Conservation (phyloP, 2,113 vertebrate genomes). For the Picathartes gymnocephalus region DNA sequence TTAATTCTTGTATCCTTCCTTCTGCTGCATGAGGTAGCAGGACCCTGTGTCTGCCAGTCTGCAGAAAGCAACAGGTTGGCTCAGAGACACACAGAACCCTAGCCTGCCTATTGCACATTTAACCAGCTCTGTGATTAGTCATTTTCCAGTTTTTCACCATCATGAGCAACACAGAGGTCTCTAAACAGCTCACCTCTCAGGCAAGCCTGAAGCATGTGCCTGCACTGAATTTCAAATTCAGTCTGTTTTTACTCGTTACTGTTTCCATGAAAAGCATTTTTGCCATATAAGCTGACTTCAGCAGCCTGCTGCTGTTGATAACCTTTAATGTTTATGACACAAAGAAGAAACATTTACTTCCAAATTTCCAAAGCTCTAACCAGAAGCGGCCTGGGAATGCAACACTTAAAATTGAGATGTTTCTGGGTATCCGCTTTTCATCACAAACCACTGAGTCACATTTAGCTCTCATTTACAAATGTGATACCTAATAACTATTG, state of each 20-base stretch:
- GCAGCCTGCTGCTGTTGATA: conserved; percentile 18
- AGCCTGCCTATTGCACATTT: neutral
- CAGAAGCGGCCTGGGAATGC: neutral
- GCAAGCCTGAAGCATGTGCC: neutral
- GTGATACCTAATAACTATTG: neutral
- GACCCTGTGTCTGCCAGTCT: neutral
- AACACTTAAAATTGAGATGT: neutral
- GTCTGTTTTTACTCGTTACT: neutral
- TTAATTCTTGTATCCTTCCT: neutral
- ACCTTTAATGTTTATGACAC: neutral
- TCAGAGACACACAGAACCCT: neutral
- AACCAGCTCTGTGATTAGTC: neutral
- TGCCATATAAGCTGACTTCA: conserved; percentile 7
- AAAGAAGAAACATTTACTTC: conserved; percentile 9
- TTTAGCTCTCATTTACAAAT: neutral
- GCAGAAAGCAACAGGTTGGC: neutral
- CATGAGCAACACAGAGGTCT: neutral
- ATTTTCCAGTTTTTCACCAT: neutral
- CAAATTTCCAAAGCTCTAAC: conserved; percentile 11
- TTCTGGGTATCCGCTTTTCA: neutral
- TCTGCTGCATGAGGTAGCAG: neutral
- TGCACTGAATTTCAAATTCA: conserved; percentile 17
- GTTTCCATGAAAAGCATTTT: neutral
- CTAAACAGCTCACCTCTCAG: neutral
- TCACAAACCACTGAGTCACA: neutral